phyloP scores from a whole-genome alignment of 2,113 vertebrate genomes.

The Passerina amoena region DNA sequence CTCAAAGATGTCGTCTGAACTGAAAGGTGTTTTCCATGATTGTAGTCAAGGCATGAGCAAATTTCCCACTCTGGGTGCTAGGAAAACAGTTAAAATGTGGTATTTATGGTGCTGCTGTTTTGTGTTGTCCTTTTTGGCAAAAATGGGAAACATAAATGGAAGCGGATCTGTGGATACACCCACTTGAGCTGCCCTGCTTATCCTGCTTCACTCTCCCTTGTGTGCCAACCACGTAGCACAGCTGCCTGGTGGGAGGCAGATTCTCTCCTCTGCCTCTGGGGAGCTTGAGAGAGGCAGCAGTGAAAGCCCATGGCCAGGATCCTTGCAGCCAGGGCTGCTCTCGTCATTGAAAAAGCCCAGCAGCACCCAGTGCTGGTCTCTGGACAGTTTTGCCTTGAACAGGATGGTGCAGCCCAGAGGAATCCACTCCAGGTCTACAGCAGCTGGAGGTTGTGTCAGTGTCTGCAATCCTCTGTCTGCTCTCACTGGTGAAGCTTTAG shows the following conservation, averaged over 20 bases:
- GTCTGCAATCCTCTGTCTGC: not conserved
- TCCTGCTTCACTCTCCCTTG: not conserved
- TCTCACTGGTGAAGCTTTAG: not conserved
- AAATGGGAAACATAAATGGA: not conserved
- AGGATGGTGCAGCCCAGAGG: not conserved
- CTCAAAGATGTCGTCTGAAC: not conserved
- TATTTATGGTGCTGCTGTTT: not conserved
- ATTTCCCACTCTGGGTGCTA: not conserved
- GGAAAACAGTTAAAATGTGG: not conserved
- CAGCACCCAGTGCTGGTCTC: not conserved
- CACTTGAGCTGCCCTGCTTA: not conserved
- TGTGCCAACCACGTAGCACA: rapidly evolving
- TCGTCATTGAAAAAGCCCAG: not conserved
- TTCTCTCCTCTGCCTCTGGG: not conserved
- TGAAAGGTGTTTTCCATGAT: not conserved
- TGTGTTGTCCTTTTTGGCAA: not conserved
- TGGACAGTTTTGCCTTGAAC: not conserved
- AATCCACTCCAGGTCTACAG: not conserved
- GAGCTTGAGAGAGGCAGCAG: rapidly evolving
- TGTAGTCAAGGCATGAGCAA: too few species aligned
- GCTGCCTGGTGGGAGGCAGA: not conserved
- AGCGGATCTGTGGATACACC: not conserved
- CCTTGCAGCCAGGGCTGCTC: not conserved
- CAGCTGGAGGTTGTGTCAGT: not conserved
- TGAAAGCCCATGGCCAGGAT: not conserved